A percentile compares a stretch with the other conserved stretches of the same genome.
These are phyloP conservation scores for Salvator merianae DNA, from an alignment of 2,113 vertebrate genomes.

Conservation along the genomic window DNA sequence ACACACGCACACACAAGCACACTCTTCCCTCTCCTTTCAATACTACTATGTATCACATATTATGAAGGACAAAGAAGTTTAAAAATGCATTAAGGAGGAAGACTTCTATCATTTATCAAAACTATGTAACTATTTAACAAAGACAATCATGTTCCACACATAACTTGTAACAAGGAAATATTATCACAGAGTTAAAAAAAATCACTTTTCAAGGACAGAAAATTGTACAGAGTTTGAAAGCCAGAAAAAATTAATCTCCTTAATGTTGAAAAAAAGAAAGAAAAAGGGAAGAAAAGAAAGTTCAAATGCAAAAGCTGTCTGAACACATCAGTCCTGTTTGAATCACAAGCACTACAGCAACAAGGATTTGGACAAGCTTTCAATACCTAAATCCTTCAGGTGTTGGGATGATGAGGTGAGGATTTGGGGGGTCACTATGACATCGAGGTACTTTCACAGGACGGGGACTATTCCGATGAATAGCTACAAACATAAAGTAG, in stretches of 20 bases:
- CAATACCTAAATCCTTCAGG: constrained; percentile 93
- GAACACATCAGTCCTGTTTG: neutral
- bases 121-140: neutral
- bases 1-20: neutral
- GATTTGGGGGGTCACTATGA: constrained; percentile 97
- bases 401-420: constrained; percentile 91
- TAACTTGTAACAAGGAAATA: neutral
- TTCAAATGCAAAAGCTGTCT: neutral
- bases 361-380: neutral
- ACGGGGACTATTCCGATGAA: constrained; percentile 92
- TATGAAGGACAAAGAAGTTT: neutral
- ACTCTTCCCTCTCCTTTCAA: neutral
- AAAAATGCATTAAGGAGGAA: neutral
- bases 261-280: neutral
- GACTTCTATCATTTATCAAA: neutral
- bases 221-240: neutral
- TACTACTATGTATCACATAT: neutral
- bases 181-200: neutral
- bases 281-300: neutral
- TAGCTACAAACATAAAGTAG: constrained; percentile 73
- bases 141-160: neutral
- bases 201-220: neutral
- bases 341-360: neutral
- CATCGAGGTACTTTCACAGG: constrained; percentile 96
- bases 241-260: neutral